A percentile compares a stretch with the other conserved stretches of the same genome.
Evolutionary conservation across 2,888 invertebrate genomes (phyloP).

Genomic region (Drosophila nigritarsus): DNA sequence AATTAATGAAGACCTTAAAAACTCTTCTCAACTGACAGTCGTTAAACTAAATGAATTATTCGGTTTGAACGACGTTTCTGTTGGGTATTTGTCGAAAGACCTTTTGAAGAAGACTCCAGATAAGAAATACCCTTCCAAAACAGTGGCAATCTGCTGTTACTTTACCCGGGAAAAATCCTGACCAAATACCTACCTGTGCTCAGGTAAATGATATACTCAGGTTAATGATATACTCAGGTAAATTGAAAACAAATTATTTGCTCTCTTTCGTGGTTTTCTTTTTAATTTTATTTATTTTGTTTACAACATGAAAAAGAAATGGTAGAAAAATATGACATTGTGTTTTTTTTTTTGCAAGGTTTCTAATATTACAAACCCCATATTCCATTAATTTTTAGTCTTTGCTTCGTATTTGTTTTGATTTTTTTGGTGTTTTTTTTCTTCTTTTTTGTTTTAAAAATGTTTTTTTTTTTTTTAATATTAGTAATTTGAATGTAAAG

Average conservation of each 20-base stretch:
- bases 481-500: slow-evolving; percentile 47
- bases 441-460: slow-evolving; percentile 5
- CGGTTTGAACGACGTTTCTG: slow-evolving; percentile 3
- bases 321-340: slow-evolving; percentile 77
- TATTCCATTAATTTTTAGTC: slow-evolving; percentile 66
- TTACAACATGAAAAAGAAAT: slow-evolving; percentile 81
- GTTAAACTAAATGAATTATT: slow-evolving; percentile 18
- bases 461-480: slow-evolving; percentile 19
- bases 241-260: slow-evolving; percentile 3
- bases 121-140: slow-evolving; percentile 7
- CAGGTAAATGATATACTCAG: too few relatives aligned
- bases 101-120: neutral
- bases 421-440: slow-evolving; percentile 15
- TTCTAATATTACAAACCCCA: slow-evolving; percentile 63
- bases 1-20: slow-evolving; percentile 19
- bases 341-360: slow-evolving; percentile 45
- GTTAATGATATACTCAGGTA: too few relatives aligned
- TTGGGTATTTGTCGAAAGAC: neutral
- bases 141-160: neutral
- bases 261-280: slow-evolving; percentile 35
- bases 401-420: slow-evolving; percentile 56
- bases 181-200: slow-evolving; percentile 6
- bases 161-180: neutral
- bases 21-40: slow-evolving; percentile 20
- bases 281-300: slow-evolving; percentile 44